These are phyloP conservation scores for Acromyrmex echinatior DNA, from an alignment of 1,140 invertebrate genomes.

Conservation along the genomic window DNA sequence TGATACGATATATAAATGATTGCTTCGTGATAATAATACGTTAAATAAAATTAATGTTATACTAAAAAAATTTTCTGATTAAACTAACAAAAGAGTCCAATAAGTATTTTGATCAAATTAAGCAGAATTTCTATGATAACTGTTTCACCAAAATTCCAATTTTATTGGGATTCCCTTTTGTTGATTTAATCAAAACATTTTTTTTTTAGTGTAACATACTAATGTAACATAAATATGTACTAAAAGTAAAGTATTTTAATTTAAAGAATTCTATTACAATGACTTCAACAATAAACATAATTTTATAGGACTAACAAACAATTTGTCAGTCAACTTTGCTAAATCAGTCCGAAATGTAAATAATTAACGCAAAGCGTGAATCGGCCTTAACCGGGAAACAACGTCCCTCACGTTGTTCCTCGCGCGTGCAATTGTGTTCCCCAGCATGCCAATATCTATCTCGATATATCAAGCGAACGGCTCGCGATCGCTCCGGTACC, in stretches of 20 bases:
- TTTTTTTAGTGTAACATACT: no score
- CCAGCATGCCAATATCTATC: conserved; percentile 66
- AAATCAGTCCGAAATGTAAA: background rate
- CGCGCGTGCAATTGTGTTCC: conserved; percentile 55
- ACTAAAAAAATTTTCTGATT: no score
- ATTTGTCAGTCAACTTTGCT: background rate
- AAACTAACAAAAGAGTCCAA: no score
- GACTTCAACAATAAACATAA: background rate
- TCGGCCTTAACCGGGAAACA: conserved; percentile 54
- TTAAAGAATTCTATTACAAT: background rate
- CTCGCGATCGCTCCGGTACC: conserved; percentile 46
- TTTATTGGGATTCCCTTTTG: no score
- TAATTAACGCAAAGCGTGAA: conserved; percentile 46
- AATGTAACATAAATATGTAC: no score
- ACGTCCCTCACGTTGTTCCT: conserved; percentile 15
- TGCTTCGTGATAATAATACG: background rate
- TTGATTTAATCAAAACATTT: no score
- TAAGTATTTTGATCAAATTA: no score
- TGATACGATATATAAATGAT: background rate
- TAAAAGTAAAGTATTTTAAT: background rate
- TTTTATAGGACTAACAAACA: background rate
- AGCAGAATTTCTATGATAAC: no score
- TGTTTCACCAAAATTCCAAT: no score
- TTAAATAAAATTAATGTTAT: background rate
- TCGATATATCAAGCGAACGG: conserved; percentile 66